These are phyloP conservation scores for Elysia chlorotica DNA, from an alignment of 1,140 invertebrate genomes.

Conservation along the genomic window DNA sequence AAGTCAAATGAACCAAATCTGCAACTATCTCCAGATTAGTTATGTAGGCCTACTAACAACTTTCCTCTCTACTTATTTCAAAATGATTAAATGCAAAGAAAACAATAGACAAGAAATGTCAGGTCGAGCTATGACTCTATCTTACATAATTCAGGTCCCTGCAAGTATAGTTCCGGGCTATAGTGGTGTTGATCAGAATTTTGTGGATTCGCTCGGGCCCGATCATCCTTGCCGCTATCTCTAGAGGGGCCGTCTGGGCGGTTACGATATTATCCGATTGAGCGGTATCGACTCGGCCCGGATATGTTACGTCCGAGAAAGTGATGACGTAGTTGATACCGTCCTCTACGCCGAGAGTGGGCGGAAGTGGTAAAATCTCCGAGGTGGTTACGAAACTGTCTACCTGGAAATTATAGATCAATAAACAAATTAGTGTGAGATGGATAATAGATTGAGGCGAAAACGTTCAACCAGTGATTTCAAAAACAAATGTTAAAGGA, in stretches of 20 bases:
- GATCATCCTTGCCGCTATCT: slow-evolving; percentile 27
- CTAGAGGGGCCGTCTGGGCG: slow-evolving; percentile 1
- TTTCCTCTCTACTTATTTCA: not conserved
- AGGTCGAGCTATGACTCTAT: not conserved
- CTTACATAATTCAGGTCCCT: slow-evolving; percentile 29
- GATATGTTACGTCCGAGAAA: slow-evolving; percentile 22
- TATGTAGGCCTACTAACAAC: not conserved
- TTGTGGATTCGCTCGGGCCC: slow-evolving; percentile 22
- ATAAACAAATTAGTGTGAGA: not conserved
- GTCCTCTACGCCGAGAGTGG: not conserved
- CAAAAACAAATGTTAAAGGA: no score
- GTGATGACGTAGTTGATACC: slow-evolving; percentile 15
- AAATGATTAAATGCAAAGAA: not conserved
- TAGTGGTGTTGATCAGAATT: slow-evolving; percentile 16
- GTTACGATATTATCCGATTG: no score
- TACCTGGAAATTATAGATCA: slow-evolving; percentile 4
- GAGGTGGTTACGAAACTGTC: slow-evolving; percentile 18
- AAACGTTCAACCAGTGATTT: no score
- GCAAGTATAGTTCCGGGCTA: slow-evolving; percentile 19
- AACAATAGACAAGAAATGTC: not conserved
- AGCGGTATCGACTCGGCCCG: no score
- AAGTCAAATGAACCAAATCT: not conserved
- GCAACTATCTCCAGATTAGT: not conserved
- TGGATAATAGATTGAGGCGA: no score
- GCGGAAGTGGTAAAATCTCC: not conserved